A percentile compares a stretch with the other conserved stretches of the same genome.
These are phyloP conservation scores for Limnodromus scolopaceus DNA, from an alignment of 2,797 vertebrate species.

Conservation along the genomic window DNA sequence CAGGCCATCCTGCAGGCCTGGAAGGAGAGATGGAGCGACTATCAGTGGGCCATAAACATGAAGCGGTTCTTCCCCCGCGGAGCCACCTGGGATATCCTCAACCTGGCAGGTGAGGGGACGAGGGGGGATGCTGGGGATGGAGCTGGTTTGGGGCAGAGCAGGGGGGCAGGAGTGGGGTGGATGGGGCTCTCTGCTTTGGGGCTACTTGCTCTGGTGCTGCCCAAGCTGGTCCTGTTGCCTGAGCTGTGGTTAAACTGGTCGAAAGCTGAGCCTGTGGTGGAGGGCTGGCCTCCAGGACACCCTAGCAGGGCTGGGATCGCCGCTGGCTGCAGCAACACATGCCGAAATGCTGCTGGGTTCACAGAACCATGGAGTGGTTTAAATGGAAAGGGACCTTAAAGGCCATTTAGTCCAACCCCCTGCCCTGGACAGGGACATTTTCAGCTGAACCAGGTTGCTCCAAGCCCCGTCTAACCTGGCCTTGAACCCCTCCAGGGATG, in stretches of 20 bases:
- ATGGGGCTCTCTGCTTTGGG: neutral
- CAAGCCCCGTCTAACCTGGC: neutral
- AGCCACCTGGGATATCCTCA: constrained; percentile 95
- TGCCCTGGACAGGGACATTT: neutral
- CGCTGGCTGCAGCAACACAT: fast-evolving
- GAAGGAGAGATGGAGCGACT: constrained; percentile 97
- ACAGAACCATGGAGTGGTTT: neutral
- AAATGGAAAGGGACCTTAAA: neutral
- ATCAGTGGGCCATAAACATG: constrained; percentile 98
- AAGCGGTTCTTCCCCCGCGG: constrained; percentile 96
- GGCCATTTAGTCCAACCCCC: no score
- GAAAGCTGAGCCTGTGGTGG: neutral
- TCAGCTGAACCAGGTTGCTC: neutral
- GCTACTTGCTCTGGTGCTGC: neutral
- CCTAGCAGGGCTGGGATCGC: neutral
- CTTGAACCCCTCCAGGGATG: neutral
- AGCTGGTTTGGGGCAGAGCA: neutral
- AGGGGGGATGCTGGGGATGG: neutral
- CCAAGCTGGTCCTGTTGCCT: neutral
- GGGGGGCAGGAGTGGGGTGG: neutral
- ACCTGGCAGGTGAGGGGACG: constrained; percentile 86
- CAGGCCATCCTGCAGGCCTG: constrained; percentile 98
- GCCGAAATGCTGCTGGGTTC: neutral
- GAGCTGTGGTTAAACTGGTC: neutral
- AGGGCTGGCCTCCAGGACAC: neutral